Evolutionary conservation across 23 tunicate genomes (phyloP).

Genomic region (Botrylloides violaceus): DNA sequence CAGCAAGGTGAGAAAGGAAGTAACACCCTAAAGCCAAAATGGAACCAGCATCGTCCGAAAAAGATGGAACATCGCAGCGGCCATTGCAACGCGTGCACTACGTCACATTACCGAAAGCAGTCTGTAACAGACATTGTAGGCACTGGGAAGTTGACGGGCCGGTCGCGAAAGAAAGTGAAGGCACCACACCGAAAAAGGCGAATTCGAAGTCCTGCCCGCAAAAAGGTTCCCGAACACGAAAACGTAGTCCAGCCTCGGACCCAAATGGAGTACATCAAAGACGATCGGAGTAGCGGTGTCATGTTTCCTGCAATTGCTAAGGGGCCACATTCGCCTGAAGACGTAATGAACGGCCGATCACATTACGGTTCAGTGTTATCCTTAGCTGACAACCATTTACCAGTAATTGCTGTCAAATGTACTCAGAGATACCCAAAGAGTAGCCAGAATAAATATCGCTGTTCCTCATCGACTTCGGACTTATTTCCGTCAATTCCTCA

Average conservation of each 20-base stretch:
- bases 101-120: slow-evolving; percentile 25
- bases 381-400: neutral
- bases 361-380: neutral
- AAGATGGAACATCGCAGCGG: neutral
- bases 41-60: slow-evolving; percentile 37
- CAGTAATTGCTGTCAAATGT: slow-evolving; percentile 8
- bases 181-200: neutral
- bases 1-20: neutral
- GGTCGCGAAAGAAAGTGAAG: neutral
- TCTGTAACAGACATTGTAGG: slow-evolving; percentile 36
- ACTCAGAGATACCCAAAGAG: neutral
- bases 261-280: slow-evolving; percentile 1
- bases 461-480: neutral
- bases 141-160: neutral
- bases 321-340: neutral
- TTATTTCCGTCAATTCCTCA: neutral
- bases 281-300: neutral
- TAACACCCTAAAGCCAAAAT: slow-evolving; percentile 17
- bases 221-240: neutral
- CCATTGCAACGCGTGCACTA: slow-evolving; percentile 35
- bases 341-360: neutral
- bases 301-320: neutral
- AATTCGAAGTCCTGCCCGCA: neutral
- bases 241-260: neutral
- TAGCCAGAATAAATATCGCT: neutral